phyloP scores from a whole-genome alignment of 2,113 vertebrate species.

The Gasterosteus aculeatus region DNA sequence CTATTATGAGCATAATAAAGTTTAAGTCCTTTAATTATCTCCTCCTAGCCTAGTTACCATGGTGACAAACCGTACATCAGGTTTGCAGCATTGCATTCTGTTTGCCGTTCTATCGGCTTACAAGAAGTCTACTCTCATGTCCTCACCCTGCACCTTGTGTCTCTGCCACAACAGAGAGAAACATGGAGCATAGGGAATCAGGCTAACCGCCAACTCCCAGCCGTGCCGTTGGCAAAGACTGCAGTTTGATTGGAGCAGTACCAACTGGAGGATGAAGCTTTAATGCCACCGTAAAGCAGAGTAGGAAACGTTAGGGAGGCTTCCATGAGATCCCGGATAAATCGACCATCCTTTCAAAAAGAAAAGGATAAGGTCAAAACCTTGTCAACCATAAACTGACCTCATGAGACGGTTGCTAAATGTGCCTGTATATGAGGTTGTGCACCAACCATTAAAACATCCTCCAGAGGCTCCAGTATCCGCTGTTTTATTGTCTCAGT shows the following conservation, averaged over 20 bases:
- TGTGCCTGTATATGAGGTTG: slow-evolving; percentile 52
- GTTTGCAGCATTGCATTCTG: slow-evolving; percentile 55
- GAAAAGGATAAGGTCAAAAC: slow-evolving; percentile 73
- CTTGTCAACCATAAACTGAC: slow-evolving; percentile 41
- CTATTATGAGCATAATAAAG: slow-evolving; percentile 14
- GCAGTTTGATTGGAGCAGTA: slow-evolving; percentile 62
- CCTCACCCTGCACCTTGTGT: slow-evolving; percentile 52
- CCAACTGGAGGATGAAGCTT: slow-evolving; percentile 69
- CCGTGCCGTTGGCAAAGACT: slow-evolving; percentile 52
- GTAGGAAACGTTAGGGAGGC: slow-evolving; percentile 57
- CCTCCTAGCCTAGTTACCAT: slow-evolving; percentile 43
- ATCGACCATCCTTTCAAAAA: slow-evolving; percentile 64
- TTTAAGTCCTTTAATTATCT: slow-evolving; percentile 54
- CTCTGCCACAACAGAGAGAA: slow-evolving; percentile 62
- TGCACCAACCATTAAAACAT: slow-evolving; percentile 59
- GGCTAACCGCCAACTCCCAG: slow-evolving; percentile 67
- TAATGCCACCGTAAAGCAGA: slow-evolving; percentile 60
- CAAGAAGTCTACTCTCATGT: slow-evolving; percentile 60
- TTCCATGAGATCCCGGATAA: slow-evolving; percentile 57
- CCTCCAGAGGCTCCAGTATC: slow-evolving; percentile 43
- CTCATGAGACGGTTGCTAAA: slow-evolving; percentile 57
- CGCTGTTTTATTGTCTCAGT: slow-evolving; percentile 61
- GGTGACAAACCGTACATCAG: slow-evolving; percentile 48
- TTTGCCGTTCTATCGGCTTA: slow-evolving; percentile 38
- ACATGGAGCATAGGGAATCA: slow-evolving; percentile 58